phyloP scores from a whole-genome alignment of 1,140 invertebrate genomes.

The Delia radicum region DNA sequence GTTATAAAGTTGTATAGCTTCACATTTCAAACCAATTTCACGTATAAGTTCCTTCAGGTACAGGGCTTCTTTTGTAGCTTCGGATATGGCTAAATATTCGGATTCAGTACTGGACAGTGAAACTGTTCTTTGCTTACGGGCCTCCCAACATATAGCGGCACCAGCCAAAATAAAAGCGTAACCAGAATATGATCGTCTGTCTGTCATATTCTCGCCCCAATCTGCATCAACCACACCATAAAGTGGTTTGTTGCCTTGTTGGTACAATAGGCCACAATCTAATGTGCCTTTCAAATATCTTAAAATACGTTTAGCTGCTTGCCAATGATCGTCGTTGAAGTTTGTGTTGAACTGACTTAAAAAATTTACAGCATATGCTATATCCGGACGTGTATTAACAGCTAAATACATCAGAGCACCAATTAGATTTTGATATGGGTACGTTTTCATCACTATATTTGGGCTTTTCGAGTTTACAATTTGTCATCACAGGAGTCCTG shows the following conservation, averaged over 20 bases:
- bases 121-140: conserved; percentile 56
- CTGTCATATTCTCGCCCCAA: background rate
- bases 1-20: background rate
- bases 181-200: background rate
- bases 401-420: conserved; percentile 32
- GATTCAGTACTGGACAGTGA: conserved; percentile 53
- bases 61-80: conserved; percentile 17
- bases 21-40: background rate
- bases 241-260: conserved; percentile 51
- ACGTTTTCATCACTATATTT: background rate
- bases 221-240: conserved; percentile 6
- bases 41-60: conserved; percentile 13
- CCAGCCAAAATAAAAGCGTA: conserved; percentile 35
- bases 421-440: conserved; percentile 29
- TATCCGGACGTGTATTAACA: conserved; percentile 55
- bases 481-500: background rate
- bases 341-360: conserved; percentile 57
- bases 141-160: conserved; percentile 51
- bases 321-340: background rate
- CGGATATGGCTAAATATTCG: no score
- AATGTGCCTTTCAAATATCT: background rate
- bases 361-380: conserved; percentile 54
- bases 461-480: background rate
- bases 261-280: conserved; percentile 2
- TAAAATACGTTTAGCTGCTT: background rate